These are phyloP conservation scores for Chloromyia formosa DNA, from an alignment of 2,888 invertebrate genomes.

Conservation along the genomic window DNA sequence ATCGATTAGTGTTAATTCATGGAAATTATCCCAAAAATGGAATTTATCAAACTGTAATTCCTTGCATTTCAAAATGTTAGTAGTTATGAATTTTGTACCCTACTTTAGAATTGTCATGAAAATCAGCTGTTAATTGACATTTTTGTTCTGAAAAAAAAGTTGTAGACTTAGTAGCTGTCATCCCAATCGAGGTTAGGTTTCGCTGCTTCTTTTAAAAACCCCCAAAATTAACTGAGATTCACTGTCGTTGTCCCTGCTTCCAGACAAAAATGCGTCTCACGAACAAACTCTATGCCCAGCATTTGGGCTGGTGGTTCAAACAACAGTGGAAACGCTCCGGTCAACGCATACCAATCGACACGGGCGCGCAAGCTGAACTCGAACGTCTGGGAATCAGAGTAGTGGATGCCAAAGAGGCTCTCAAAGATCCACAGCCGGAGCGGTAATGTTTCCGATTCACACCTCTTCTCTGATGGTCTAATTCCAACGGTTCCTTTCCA, in stretches of 20 bases:
- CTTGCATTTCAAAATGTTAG: no score
- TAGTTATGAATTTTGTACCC: no score
- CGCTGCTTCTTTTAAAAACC: neutral
- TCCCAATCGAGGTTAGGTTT: neutral
- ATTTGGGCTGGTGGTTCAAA: constrained; percentile 77
- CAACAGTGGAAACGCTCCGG: constrained; percentile 77
- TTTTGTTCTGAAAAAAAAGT: no score
- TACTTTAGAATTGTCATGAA: no score
- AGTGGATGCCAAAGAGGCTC: constrained; percentile 70
- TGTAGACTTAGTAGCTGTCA: neutral
- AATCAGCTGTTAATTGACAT: no score
- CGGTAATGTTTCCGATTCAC: constrained; percentile 12
- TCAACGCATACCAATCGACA: constrained; percentile 68
- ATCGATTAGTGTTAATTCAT: no score
- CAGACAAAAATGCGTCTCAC: constrained; percentile 71
- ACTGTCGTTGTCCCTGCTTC: no score
- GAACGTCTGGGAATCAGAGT: constrained; percentile 69
- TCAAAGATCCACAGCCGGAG: neutral
- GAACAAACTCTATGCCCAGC: constrained; percentile 70
- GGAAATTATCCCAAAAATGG: no score
- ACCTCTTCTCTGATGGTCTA: no score
- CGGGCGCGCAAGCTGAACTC: constrained; percentile 68
- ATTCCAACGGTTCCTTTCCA: neutral
- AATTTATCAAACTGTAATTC: no score
- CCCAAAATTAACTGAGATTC: no score